Conservation (phyloP, 2,888 invertebrate species). For the Leptopilina myrica region DNA sequence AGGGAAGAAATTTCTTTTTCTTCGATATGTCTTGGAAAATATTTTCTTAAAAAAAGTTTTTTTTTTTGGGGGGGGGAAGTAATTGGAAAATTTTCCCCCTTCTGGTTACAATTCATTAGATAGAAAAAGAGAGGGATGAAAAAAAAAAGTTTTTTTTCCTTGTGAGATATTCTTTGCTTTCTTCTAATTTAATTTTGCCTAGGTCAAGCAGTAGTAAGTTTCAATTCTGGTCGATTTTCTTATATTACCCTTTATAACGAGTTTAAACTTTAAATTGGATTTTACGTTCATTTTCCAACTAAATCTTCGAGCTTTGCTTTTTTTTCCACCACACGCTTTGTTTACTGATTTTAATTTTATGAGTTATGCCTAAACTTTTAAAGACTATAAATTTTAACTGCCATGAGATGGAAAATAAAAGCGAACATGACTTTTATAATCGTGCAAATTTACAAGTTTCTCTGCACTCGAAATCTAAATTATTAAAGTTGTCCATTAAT, state of each 20-base stretch:
- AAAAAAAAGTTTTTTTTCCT: background rate
- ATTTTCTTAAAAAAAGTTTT: background rate
- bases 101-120: background rate
- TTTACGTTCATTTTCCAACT: constrained; percentile 11
- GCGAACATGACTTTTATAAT: background rate
- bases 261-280: constrained; percentile 20
- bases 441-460: no score
- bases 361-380: background rate
- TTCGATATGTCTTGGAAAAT: background rate
- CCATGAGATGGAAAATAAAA: background rate
- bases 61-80: background rate
- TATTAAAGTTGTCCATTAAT: no score
- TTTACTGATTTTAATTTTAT: constrained; percentile 17
- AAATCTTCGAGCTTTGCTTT: background rate
- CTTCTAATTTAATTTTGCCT: constrained; percentile 13
- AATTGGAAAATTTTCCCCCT: background rate
- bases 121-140: no score
- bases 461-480: no score
- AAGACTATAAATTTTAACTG: background rate
- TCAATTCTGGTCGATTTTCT: constrained; percentile 11
- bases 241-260: constrained; percentile 17
- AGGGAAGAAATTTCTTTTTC: background rate
- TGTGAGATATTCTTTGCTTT: constrained; percentile 6
- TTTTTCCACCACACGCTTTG: constrained; percentile 3
- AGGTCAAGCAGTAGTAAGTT: constrained; percentile 19